phyloP scores from a whole-genome alignment of 2,888 invertebrate species.

The Scotopteryx bipunctaria region DNA sequence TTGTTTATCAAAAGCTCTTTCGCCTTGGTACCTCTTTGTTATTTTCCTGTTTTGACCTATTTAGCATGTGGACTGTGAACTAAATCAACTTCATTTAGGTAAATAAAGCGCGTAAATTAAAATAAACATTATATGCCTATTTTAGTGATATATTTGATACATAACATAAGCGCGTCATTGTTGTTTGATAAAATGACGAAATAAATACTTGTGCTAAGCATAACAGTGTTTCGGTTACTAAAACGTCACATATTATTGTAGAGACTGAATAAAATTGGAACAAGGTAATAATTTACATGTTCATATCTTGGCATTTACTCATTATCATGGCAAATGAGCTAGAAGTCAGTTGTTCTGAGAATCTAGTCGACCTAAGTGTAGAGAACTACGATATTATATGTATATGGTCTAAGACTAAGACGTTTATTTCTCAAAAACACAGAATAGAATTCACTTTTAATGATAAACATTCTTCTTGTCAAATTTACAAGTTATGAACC shows the following conservation, averaged over 20 bases:
- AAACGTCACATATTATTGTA: conserved; percentile 50
- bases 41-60: conserved; percentile 21
- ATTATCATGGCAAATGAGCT: conserved; percentile 48
- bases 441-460: too few species aligned
- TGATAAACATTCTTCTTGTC: too few species aligned
- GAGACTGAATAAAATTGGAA: conserved; percentile 59
- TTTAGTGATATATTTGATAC: too few species aligned
- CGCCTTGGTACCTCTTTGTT: not conserved
- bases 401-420: too few species aligned
- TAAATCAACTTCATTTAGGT: not conserved
- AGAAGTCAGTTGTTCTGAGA: conserved; percentile 49
- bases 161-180: conserved; percentile 4
- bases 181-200: conserved; percentile 2
- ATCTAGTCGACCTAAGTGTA: conserved; percentile 29
- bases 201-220: not conserved
- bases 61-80: not conserved
- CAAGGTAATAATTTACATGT: conserved; percentile 64
- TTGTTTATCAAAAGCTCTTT: conserved; percentile 6
- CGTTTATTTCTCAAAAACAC: too few species aligned
- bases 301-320: conserved; percentile 49
- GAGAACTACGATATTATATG: conserved; percentile 8
- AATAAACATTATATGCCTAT: too few species aligned
- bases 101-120: not conserved
- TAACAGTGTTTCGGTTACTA: conserved; percentile 38
- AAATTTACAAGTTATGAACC: too few species aligned